These are phyloP conservation scores for Pedionomus torquatus DNA, from an alignment of 2,113 vertebrate species.

Conservation along the genomic window DNA sequence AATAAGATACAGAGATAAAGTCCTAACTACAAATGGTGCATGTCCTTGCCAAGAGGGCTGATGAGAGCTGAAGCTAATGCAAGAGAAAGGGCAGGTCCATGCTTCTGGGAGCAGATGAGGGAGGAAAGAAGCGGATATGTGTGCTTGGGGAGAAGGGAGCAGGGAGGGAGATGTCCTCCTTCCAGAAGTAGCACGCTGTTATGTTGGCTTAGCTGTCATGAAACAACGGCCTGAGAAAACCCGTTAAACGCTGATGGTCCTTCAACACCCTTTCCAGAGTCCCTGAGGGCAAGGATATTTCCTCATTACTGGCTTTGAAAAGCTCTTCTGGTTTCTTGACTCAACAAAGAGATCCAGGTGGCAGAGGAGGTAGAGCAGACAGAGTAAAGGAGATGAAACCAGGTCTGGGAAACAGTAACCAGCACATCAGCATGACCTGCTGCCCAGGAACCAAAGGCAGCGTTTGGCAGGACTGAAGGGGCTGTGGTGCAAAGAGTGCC, in stretches of 20 bases:
- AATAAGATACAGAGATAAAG: not conserved
- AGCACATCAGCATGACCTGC: not conserved
- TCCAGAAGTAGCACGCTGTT: not conserved
- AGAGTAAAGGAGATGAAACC: not conserved
- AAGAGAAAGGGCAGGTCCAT: not conserved
- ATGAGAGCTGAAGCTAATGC: not conserved
- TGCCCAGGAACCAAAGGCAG: not conserved
- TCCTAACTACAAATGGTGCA: not conserved
- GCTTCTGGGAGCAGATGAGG: not conserved
- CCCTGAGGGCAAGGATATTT: not conserved
- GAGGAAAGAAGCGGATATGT: not conserved
- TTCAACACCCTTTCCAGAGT: not conserved
- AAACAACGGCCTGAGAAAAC: not conserved
- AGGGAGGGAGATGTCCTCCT: not conserved
- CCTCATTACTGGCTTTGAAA: not conserved
- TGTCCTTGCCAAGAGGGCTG: not conserved
- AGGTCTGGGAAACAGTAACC: not conserved
- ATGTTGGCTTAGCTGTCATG: not conserved
- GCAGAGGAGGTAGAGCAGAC: not conserved
- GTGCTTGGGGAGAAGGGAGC: not conserved
- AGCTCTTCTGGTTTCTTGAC: not conserved
- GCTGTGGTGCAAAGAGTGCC: not conserved
- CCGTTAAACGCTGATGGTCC: not conserved
- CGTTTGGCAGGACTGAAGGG: not conserved
- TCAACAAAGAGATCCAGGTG: not conserved